Conservation (phyloP, 2,113 vertebrate genomes). For the Nestor notabilis region DNA sequence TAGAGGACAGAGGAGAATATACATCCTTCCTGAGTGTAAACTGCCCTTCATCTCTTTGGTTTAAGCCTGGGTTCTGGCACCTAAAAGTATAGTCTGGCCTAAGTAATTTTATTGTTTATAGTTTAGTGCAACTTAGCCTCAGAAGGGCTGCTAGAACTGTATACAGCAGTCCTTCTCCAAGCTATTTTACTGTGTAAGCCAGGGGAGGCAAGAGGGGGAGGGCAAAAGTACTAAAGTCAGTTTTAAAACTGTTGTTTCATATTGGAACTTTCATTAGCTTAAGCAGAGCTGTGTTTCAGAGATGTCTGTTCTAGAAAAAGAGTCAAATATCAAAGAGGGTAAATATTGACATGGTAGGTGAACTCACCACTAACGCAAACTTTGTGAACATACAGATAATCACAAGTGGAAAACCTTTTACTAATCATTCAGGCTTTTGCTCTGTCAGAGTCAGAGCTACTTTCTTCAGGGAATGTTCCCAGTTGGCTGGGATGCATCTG, state of each 20-base stretch:
- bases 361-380: slow-evolving; percentile 53
- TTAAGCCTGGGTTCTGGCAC: not conserved
- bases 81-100: not conserved
- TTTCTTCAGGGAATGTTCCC: not conserved
- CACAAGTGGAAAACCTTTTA: slow-evolving; percentile 48
- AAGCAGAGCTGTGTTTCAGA: slow-evolving; percentile 6
- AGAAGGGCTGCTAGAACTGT: not conserved
- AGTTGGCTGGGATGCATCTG: not conserved
- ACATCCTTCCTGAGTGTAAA: not conserved
- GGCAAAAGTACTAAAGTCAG: not conserved
- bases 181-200: not conserved
- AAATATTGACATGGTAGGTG: slow-evolving; percentile 34
- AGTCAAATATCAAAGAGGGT: slow-evolving; percentile 35
- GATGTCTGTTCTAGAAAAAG: slow-evolving; percentile 45
- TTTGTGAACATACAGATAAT: slow-evolving; percentile 54
- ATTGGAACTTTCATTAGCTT: slow-evolving; percentile 13
- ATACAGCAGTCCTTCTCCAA: not conserved
- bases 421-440: slow-evolving; percentile 43
- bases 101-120: not conserved
- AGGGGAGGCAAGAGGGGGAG: not conserved
- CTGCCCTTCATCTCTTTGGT: not conserved
- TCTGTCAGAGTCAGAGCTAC: not conserved
- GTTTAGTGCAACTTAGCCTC: not conserved
- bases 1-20: not conserved
- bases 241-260: slow-evolving; percentile 12